Evolutionary conservation across 1,140 invertebrate genomes (phyloP), one percentile per base, ranked within the genome.

Genomic region (Megalonaias nervosa): DNA sequence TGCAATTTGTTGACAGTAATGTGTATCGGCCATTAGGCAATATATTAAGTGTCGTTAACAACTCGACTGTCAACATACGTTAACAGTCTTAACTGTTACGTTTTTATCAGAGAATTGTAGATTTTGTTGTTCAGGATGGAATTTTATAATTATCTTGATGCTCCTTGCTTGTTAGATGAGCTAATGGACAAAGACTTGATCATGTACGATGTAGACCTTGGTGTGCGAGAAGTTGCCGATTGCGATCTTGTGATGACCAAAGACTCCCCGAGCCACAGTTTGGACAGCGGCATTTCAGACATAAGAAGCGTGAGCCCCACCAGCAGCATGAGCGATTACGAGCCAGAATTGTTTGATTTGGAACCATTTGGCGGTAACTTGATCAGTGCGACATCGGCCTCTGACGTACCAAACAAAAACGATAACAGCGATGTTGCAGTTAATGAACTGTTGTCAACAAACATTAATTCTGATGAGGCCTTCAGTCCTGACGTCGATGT

Each of bases 181-280:
- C 77, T 82, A 17, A 81, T 81, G 79, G 80, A 79, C 64, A 71
- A 60, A 17, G 78, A 78, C 2, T 60, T 81, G n/a, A 38, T 79
- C 67, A 75, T 68, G 14, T 72, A 69, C 31, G 82, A 82, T 74
- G 66, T 84, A 48, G 75, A 68, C 65, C 68, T 83, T 62, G 81
- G 81, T 60, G 31, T 66, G 16, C 21, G 55, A 13, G 56, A 64
- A 11, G 66, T 71, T 67, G 26, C 58, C 12, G 75, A 76, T 26
- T 48, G 26, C 16, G 60, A 71, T 21, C 65, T 74, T 21, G 67
- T 70, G 38, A 59, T 26, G 19, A 26, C 71, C 60, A 84, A 84
- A 60, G 72, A 73, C n/a, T 88, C 87, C 1, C 87, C 87, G n/a
- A 85, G 82, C 75, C 87, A 89, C 71, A 81, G 85, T 66, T 85